Conservation (phyloP, 2,797 vertebrate genomes). For the Molossus molossus region DNA sequence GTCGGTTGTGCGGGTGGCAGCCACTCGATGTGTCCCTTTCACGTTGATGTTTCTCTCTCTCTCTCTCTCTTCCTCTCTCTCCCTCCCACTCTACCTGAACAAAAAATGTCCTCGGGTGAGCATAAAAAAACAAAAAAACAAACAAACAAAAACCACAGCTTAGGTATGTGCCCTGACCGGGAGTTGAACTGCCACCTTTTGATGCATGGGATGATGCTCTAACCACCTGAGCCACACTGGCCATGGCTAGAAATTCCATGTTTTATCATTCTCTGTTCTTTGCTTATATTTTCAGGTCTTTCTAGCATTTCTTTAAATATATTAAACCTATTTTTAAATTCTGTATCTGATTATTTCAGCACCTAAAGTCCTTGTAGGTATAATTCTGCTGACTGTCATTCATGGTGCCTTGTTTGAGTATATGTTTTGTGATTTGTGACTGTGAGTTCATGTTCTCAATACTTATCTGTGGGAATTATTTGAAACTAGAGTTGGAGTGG, state of each 20-base stretch:
- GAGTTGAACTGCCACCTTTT: too few relatives aligned
- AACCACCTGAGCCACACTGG: too few relatives aligned
- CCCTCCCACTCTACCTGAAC: too few relatives aligned
- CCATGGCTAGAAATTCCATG: background rate
- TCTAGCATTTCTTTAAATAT: conserved; percentile 39
- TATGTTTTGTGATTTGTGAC: conserved; percentile 46
- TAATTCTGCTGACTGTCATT: background rate
- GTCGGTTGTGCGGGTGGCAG: too few relatives aligned
- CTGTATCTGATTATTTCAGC: background rate
- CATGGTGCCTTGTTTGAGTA: background rate
- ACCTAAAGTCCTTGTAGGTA: background rate
- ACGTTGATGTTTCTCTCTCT: too few relatives aligned
- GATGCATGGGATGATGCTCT: too few relatives aligned
- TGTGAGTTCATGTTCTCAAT: conserved; percentile 34
- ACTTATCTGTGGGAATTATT: conserved; percentile 33
- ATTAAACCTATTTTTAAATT: background rate
- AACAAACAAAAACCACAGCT: too few relatives aligned
- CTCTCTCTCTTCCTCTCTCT: too few relatives aligned
- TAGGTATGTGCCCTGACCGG: too few relatives aligned
- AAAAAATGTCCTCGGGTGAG: too few relatives aligned
- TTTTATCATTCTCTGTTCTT: conserved; percentile 23
- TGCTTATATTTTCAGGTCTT: conserved; percentile 46
- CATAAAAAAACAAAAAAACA: too few relatives aligned
- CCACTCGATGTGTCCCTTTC: too few relatives aligned
- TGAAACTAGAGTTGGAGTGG: conserved; percentile 33